These are phyloP conservation scores for Haliclystus octoradiatus DNA, from an alignment of 30 jellyfish, hydroid and myxozoan genomes.

Conservation along the genomic window DNA sequence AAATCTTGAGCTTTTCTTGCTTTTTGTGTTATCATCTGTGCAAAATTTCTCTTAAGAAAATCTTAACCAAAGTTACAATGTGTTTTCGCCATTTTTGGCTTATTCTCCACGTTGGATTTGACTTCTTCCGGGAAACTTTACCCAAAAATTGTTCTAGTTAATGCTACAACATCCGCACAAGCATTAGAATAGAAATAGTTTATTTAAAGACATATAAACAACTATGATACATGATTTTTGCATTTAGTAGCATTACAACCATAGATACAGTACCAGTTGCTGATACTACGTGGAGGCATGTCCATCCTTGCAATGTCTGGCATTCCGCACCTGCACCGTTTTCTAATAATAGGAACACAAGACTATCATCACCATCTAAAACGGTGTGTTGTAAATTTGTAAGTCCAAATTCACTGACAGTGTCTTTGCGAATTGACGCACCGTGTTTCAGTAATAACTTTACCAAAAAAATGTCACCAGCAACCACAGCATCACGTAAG, in stretches of 20 bases:
- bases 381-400: slow-evolving; percentile 86
- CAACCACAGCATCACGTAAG: slow-evolving; percentile 82
- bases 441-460: slow-evolving; percentile 77
- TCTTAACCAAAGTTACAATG: too few relatives aligned
- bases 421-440: slow-evolving; percentile 46
- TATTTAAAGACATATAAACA: too few relatives aligned
- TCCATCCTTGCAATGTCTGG: slow-evolving; percentile 89
- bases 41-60: too few relatives aligned
- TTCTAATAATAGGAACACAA: slow-evolving; percentile 53
- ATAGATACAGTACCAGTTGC: slow-evolving; percentile 76
- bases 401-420: slow-evolving; percentile 62
- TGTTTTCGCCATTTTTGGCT: too few relatives aligned
- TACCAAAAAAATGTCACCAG: slow-evolving; percentile 65
- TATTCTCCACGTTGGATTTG: too few relatives aligned
- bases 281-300: slow-evolving; percentile 78
- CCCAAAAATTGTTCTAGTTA: slow-evolving; percentile 64
- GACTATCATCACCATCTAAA: slow-evolving; percentile 64
- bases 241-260: slow-evolving; percentile 25
- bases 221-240: too few relatives aligned
- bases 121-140: too few relatives aligned
- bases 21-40: too few relatives aligned
- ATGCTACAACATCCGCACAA: slow-evolving; percentile 82
- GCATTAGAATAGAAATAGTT: too few relatives aligned
- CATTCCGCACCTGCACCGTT: slow-evolving; percentile 83
- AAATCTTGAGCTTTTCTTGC: too few relatives aligned